Conservation (phyloP, 2,797 vertebrate genomes). For the Lacerta viridis region DNA sequence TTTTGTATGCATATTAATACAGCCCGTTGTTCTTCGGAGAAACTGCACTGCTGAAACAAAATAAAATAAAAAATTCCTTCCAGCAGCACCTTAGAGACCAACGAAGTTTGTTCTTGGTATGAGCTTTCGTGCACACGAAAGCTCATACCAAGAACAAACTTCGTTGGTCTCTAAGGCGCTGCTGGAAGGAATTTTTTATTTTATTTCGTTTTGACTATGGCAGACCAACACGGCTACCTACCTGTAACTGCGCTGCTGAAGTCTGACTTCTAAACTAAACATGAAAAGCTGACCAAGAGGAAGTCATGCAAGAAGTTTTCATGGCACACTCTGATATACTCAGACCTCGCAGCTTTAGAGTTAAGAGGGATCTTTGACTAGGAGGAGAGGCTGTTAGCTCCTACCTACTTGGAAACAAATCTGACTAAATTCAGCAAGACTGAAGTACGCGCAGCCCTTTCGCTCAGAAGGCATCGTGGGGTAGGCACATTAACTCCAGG, state of each 20-base stretch:
- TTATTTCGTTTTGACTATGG: too few relatives aligned
- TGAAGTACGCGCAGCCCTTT: background rate
- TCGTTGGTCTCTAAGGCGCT: too few relatives aligned
- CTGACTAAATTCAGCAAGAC: background rate
- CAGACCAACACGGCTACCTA: too few relatives aligned
- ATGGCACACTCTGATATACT: background rate
- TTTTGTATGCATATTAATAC: background rate
- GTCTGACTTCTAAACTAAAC: background rate
- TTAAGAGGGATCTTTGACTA: background rate
- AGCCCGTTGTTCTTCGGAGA: background rate
- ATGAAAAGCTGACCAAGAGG: background rate
- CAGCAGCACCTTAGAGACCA: too few relatives aligned
- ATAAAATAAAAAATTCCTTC: too few relatives aligned
- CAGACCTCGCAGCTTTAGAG: background rate
- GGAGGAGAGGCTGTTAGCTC: background rate
- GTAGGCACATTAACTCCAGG: background rate
- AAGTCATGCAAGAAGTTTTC: background rate
- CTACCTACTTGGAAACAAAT: background rate
- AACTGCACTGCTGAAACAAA: background rate
- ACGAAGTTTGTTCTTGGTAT: too few relatives aligned
- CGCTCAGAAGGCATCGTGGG: background rate
- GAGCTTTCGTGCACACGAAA: too few relatives aligned
- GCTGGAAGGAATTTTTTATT: too few relatives aligned
- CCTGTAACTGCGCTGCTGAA: too few relatives aligned
- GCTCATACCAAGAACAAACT: too few relatives aligned